Conservation (phyloP, 2,113 vertebrate genomes). For the Tauraco erythrolophus region DNA sequence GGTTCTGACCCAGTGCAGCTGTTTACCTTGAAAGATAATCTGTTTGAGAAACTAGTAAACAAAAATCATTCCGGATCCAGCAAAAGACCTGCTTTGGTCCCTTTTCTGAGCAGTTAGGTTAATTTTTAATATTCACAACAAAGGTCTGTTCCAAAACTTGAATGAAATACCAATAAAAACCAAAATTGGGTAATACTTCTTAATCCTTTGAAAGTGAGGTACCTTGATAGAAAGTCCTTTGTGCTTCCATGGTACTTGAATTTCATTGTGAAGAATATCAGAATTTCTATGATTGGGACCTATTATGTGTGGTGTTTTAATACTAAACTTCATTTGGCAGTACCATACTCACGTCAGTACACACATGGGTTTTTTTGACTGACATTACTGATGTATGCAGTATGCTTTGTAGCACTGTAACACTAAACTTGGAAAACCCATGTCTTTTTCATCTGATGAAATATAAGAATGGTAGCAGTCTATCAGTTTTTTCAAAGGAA, state of each 20-base stretch:
- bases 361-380: fast-evolving
- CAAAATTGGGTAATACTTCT: neutral
- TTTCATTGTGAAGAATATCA: neutral
- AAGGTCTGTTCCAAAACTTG: neutral
- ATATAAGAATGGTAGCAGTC: neutral
- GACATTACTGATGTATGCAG: neutral
- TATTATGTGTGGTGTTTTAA: neutral
- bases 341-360: neutral
- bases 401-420: neutral
- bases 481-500: neutral
- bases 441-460: neutral
- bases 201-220: neutral
- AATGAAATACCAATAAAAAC: neutral
- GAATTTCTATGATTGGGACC: neutral
- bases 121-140: neutral
- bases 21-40: neutral
- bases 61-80: neutral
- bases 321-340: neutral
- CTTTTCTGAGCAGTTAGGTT: neutral
- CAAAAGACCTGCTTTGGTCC: neutral
- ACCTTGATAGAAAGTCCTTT: neutral
- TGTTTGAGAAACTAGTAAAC: neutral
- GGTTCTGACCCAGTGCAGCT: neutral
- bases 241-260: neutral
- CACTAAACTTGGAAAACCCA: neutral